Evolutionary conservation across 1,140 invertebrate species (phyloP), one percentile per base, ranked within the genome.

Genomic region (Lepidurus packardi): DNA sequence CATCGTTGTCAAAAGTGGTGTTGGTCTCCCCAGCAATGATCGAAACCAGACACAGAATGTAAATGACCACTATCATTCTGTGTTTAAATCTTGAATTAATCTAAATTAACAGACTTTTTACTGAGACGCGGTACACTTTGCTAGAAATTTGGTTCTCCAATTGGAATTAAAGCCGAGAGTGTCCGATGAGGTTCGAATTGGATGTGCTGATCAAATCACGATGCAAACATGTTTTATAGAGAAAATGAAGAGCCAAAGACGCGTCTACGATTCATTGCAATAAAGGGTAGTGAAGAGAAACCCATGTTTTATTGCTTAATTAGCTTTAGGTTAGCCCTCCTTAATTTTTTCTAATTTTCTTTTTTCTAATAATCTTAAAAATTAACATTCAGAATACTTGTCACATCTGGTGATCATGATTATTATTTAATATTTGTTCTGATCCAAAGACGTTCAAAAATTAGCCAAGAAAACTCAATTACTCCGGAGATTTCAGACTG

Each of bases 141-240:
- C 34, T 34, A 4, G 34, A 34, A 34, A 34, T 34, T 34, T 34
- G 34, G 34, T 4, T 0, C 34, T 34, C 34, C 3, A 34, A 4
- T 34, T 34, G 34, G 3, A 34, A 4, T 34, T 34, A 34, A 34
- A 34, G 3, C 4, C 34, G 34, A 34, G 34, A 34, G 34, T 34
- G 34, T 34, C 53, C 53, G 21, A 65, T 21, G 21, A 1, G 16
- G 13, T 13, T 16, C 53, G 21, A 9, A 65, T n/a, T 21, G 8
- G n/a, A 65, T 13, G 8, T 65, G 53, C 16, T 21, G 53, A 65
- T 16, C 16, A 65, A 16, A 65, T 65, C 21, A 13, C 16, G 1
- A n/a, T 65, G 7, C 53, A 21, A 21, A n/a, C 21, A 65, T 65
- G 53, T 65, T 65, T 65, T 65, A 65, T 65, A 65, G 53, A 65